A percentile compares a stretch with the other conserved stretches of the same genome.
phyloP scores from a whole-genome alignment of 2,113 vertebrate genomes.

The Gobius niger region DNA sequence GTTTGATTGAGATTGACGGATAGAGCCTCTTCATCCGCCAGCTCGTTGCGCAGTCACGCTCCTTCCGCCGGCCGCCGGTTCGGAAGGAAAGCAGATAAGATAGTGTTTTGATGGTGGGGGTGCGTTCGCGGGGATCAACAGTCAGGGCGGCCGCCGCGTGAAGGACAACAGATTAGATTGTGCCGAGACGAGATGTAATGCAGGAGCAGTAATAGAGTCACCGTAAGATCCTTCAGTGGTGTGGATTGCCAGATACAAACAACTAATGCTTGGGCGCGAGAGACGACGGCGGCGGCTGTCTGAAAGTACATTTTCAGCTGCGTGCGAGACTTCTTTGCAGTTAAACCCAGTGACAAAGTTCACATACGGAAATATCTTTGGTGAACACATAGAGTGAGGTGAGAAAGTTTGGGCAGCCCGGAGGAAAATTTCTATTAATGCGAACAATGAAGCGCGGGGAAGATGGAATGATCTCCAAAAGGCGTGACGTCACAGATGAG shows the following conservation, averaged over 20 bases:
- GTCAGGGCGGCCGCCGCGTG: constrained; percentile 17
- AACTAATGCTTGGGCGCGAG: background rate
- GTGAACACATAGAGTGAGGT: too few relatives aligned
- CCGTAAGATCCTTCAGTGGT: background rate
- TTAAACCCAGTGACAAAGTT: too few relatives aligned
- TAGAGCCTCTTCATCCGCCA: constrained; percentile 37
- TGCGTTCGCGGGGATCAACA: background rate
- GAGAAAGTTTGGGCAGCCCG: too few relatives aligned
- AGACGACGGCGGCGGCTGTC: too few relatives aligned
- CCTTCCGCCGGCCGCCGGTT: background rate
- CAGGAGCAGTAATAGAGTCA: background rate
- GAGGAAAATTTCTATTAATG: too few relatives aligned
- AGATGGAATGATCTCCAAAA: too few relatives aligned
- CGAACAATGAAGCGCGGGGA: too few relatives aligned
- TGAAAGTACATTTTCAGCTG: too few relatives aligned
- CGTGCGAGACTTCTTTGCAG: too few relatives aligned
- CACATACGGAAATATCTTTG: too few relatives aligned
- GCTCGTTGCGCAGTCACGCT: constrained; percentile 38
- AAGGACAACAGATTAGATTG: constrained; percentile 22
- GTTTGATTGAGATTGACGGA: constrained; percentile 44
- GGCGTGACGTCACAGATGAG: too few relatives aligned
- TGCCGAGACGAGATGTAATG: constrained; percentile 2
- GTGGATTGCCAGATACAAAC: background rate
- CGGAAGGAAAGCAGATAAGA: constrained; percentile 16
- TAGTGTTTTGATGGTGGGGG: constrained; percentile 37